phyloP scores from a whole-genome alignment of 2,113 vertebrate genomes.

The Pogona vitticeps region DNA sequence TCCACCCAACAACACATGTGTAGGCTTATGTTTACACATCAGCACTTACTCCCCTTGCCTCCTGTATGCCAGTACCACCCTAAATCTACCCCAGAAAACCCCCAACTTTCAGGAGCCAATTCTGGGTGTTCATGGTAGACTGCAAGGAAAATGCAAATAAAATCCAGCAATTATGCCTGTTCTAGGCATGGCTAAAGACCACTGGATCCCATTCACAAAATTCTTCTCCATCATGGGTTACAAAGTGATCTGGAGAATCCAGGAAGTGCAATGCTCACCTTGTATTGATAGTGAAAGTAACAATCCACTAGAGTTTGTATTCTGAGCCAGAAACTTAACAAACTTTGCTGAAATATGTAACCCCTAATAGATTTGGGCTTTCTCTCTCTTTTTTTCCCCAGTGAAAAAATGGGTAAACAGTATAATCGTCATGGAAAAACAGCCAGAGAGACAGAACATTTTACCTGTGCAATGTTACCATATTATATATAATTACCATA shows the following conservation, averaged over 20 bases:
- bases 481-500: too few relatives aligned
- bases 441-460: too few relatives aligned
- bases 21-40: neutral
- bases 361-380: too few relatives aligned
- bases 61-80: too few relatives aligned
- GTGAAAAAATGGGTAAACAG: too few relatives aligned
- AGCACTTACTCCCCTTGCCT: too few relatives aligned
- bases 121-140: too few relatives aligned
- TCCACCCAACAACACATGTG: neutral
- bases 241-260: neutral
- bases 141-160: too few relatives aligned
- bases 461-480: too few relatives aligned
- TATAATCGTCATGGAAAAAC: neutral
- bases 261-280: neutral
- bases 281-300: neutral
- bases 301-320: neutral
- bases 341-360: neutral
- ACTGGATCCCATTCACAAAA: neutral
- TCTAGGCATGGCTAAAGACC: neutral
- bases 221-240: neutral
- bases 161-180: neutral
- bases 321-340: neutral
- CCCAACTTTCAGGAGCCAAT: too few relatives aligned
- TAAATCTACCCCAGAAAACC: too few relatives aligned
- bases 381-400: too few relatives aligned